Evolutionary conservation across 1,140 invertebrate genomes (phyloP), one percentile per base, ranked within the genome.

Genomic region (Pemphigus obesinymphae): DNA sequence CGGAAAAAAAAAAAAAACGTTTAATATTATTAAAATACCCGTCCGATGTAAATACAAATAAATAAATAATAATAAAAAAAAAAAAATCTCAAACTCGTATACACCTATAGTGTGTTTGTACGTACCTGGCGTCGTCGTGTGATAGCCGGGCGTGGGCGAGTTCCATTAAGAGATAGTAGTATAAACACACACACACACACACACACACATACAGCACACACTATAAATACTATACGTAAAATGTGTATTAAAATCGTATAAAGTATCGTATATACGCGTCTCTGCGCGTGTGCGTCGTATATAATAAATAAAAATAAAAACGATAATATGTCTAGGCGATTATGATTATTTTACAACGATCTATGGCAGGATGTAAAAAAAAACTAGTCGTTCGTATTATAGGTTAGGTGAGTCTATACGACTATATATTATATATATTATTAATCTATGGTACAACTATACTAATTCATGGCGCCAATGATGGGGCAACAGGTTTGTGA

Each of bases 11-110:
- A 73, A 31, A 55, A 34, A 76, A 76, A 23, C 48, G 34, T 76
- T 76, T 58, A 76, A 58, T 76, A 37, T n/a, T n/a, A n/a, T 76
- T 43, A 40, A 70, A 70, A 70, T 70, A 70, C n/a, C 66, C 37
- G 66, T 68, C 63, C 34, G 63, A 68, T 68, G 63, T 68, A 40
- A 68, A 68, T 68, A 68, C 37, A 66, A 37, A 66, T 23, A 68
- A n/a, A n/a, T n/a, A n/a, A n/a, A 37, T 29, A 68, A 68, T 68
- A 40, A 40, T 68, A 68, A n/a, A n/a, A n/a, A n/a, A n/a, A n/a
- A n/a, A n/a, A 40, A 68, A 68, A 37, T 40, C 34, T 31, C 26
- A 63, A 63, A 37, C 63, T 31, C 20, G 61, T n/a, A n/a, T n/a
- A n/a, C n/a, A n/a, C n/a, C n/a, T n/a, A n/a, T 37, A 37, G 26